Evolutionary conservation across 2,113 vertebrate species (phyloP), one percentile per base, ranked within the genome.

Genomic region (Trichomycterus rosablanca): DNA sequence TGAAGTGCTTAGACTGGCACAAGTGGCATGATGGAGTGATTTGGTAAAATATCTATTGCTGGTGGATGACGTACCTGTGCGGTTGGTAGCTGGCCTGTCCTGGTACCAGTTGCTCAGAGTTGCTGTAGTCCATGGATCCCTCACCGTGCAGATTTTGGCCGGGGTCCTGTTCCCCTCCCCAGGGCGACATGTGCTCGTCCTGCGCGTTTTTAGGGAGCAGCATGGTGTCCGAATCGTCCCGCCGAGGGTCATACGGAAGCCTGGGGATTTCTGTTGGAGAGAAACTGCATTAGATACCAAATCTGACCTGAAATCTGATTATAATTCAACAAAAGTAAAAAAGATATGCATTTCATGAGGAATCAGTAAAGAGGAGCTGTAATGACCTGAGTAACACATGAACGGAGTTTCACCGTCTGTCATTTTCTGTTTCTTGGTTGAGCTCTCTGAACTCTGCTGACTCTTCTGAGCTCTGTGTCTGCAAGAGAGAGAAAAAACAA

Each of bases 51-150:
- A 6, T 32, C 16, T 40, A 14, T 59, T n/a, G 15, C 39, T 12
- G 11, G 15, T 48, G 14, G 14, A 20, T 48, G 8, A 35, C 0
- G 79, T 75, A 92, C 92, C 89, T 89, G 49, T 89, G 88, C 0
- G 79, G 78, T 71, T 90, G 89, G 73, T 89, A 91, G 37, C 81
- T 78, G 0, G 84, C 75, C 0, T 86, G 81, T 0, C 83, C 78
- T 0, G 89, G 89, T 53, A 89, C 89, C 1, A 88, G 88, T 79
- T 92, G 92, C 78, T 93, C 91, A 1, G 87, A 55, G 53, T 30
- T 65, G 69, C 80, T 75, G 74, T 88, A 83, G 68, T 15, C 60
- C 14, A 7, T 77, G 74, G 44, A 62, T 66, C 76, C 63, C 2
- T 72, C 88, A 60, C 83, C 81, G 60, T 91, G 52, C 87, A 0